Evolutionary conservation across 2,797 vertebrate genomes (phyloP).

Genomic region (Smutsia temminckii): DNA sequence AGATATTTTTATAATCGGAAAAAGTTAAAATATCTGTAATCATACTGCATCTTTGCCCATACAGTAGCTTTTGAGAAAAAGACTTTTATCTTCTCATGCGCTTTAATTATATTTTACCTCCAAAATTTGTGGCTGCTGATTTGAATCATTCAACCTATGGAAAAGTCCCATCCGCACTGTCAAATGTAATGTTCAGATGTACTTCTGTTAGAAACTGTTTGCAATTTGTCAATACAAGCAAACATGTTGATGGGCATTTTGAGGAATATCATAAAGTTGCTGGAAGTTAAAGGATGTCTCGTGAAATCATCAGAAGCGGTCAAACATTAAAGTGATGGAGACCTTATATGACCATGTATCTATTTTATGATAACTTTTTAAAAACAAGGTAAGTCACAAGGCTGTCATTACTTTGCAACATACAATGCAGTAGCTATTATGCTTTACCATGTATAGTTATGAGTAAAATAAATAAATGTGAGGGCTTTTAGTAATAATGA

Average conservation of each 20-base stretch:
- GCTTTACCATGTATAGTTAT: rapidly evolving
- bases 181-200: background rate
- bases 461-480: background rate
- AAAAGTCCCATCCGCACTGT: background rate
- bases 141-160: background rate
- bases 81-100: background rate
- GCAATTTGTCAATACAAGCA: background rate
- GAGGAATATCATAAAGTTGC: background rate
- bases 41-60: background rate
- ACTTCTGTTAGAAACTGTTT: background rate
- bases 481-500: background rate
- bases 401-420: background rate
- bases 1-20: no score
- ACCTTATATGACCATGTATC: background rate
- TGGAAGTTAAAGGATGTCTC: background rate
- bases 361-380: background rate
- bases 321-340: background rate
- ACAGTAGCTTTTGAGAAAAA: background rate
- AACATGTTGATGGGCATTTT: background rate
- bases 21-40: background rate
- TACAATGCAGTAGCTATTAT: background rate
- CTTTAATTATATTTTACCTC: background rate
- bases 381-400: background rate
- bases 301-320: background rate
- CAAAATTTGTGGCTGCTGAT: no score